These are phyloP conservation scores for Mus caroli DNA, from an alignment of 2,797 vertebrate species.

Conservation along the genomic window DNA sequence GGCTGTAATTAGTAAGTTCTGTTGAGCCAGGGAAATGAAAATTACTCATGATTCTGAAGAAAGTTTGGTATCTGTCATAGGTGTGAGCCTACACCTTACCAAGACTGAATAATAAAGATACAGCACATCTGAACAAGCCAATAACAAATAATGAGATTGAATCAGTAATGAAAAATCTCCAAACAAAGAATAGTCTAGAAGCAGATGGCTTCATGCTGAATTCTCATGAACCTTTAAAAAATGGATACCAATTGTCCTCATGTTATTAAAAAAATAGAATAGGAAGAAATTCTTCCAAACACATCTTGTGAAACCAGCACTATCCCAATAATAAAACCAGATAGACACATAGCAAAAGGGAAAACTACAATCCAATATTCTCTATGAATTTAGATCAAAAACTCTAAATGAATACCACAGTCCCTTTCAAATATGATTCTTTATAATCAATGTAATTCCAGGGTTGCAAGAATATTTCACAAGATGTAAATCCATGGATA, in stretches of 20 bases:
- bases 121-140: background rate
- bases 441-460: background rate
- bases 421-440: background rate
- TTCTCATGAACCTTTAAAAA: conserved; percentile 1
- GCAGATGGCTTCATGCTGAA: background rate
- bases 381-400: background rate
- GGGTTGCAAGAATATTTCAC: background rate
- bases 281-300: background rate
- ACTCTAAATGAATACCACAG: background rate
- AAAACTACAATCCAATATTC: background rate
- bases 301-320: background rate
- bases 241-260: background rate
- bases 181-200: background rate
- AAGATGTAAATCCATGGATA: background rate
- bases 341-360: background rate
- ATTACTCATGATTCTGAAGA: conserved; percentile 5
- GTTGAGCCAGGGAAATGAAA: background rate
- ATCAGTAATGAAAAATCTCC: background rate
- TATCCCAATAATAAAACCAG: background rate
- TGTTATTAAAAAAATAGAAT: conserved; percentile 8
- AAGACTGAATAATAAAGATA: background rate
- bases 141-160: background rate
- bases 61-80: background rate
- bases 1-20: conserved; percentile 13
- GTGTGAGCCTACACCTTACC: background rate